Percentiles rank a stretch among this genome's conserved stretches.
phyloP scores from a whole-genome alignment of 2,888 invertebrate species.

The Cosmorhoe ocellata region DNA sequence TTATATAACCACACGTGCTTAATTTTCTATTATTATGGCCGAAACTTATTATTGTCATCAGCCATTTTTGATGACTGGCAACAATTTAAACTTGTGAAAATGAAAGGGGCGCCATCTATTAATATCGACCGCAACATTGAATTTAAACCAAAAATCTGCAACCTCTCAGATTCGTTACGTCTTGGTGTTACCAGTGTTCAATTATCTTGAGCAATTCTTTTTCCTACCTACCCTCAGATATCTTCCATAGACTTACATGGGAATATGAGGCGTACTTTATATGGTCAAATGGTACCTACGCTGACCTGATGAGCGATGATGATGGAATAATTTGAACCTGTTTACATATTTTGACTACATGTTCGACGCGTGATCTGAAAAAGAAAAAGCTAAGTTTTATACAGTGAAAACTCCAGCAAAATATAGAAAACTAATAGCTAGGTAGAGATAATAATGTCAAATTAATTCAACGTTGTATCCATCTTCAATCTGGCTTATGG shows the following conservation, averaged over 20 bases:
- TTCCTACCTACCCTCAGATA: conserved; percentile 32
- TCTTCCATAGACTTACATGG: not conserved
- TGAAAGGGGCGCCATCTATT: conserved; percentile 11
- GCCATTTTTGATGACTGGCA: conserved; percentile 7
- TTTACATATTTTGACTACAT: conserved; percentile 13
- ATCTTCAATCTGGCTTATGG: too few species aligned
- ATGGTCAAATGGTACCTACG: conserved; percentile 17
- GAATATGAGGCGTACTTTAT: conserved; percentile 5
- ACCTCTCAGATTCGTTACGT: conserved; percentile 21
- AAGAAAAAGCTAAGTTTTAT: not conserved
- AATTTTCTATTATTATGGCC: conserved; percentile 43
- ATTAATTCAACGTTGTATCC: too few species aligned
- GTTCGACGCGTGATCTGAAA: conserved; percentile 15
- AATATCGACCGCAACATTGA: conserved; percentile 1
- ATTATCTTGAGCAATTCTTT: conserved; percentile 41
- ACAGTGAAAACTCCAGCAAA: too few species aligned
- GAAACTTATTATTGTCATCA: conserved; percentile 15
- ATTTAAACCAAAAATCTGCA: conserved; percentile 11
- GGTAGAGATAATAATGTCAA: too few species aligned
- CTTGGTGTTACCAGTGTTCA: conserved; percentile 34
- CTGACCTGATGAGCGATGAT: conserved; percentile 9
- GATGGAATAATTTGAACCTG: conserved; percentile 19
- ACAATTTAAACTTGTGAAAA: conserved; percentile 9
- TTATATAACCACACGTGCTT: conserved; percentile 10
- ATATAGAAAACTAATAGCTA: too few species aligned